Evolutionary conservation across 2,888 invertebrate species (phyloP), one percentile per base, ranked within the genome.

Genomic region (Ctenicera cuprea): DNA sequence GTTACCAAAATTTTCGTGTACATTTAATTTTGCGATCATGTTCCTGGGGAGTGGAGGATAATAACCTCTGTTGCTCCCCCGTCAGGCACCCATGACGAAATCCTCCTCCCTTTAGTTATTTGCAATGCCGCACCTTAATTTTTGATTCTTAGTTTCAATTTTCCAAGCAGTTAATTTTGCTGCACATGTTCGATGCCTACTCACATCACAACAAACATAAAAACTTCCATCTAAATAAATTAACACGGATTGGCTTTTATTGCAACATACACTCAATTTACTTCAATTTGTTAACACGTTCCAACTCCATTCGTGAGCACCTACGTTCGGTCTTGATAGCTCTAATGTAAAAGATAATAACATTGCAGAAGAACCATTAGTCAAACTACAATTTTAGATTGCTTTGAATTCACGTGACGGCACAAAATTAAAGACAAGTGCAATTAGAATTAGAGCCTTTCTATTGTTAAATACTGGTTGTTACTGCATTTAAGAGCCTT

Each of bases 261-360:
- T 62, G 62, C 38, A 45, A 30, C 62, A 62, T 18, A 62, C 45
- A 43, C 43, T 26, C 62, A 62, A 62, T 62, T 62, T 62, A 62
- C 62, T 62, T 41, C 45, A 62, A 62, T 62, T 62, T 62, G 62
- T 62, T 62, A 62, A 43, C 43, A 16, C 45, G 62, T 45, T 26
- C 30, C 43, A 11, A 62, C 43, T 33, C 16, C 16, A 62, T 62
- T 62, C 62, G 14, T 26, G 7, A 45, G 26, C 62, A 43, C 62
- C 62, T 20, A 62, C 62, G 62, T 62, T 62, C 45, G 2, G 37
- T 8, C 14, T 43, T 20, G 22, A 45, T n/a, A n/a, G n/a, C n/a
- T n/a, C n/a, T n/a, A n/a, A 11, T 26, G 62, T 45, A 30, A 38
- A 38, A 59, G 41, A 62, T 62, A 62, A 62, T 59, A 14, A 38